Evolutionary conservation across 2,113 vertebrate genomes (phyloP).

Genomic region (Euleptes europaea): DNA sequence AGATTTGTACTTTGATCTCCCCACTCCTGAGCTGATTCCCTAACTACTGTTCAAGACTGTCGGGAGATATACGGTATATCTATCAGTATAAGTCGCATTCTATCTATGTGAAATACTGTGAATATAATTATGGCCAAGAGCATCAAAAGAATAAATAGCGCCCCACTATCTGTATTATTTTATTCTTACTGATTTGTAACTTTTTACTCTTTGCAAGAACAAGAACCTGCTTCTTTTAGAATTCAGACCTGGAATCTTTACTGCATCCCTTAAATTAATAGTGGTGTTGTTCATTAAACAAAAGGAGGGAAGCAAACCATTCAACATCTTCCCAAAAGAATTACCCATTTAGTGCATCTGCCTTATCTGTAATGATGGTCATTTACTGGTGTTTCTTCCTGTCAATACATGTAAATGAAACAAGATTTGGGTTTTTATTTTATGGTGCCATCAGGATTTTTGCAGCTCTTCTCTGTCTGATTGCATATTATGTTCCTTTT

Average conservation of each 20-base stretch:
- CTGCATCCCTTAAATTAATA: slow-evolving; percentile 59
- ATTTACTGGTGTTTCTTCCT: slow-evolving; percentile 24
- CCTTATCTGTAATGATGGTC: slow-evolving; percentile 26
- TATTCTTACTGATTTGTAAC: background rate
- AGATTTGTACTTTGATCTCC: too few species aligned
- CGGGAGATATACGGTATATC: too few species aligned
- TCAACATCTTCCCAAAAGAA: slow-evolving; percentile 10
- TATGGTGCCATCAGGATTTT: slow-evolving; percentile 46
- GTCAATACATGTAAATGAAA: slow-evolving; percentile 43
- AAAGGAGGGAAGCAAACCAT: slow-evolving; percentile 23
- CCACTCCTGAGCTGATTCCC: too few species aligned
- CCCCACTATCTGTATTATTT: background rate
- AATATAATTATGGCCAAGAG: background rate
- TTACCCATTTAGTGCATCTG: slow-evolving; percentile 26
- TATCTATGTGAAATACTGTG: background rate
- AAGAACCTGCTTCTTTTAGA: background rate
- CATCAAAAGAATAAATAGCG: background rate
- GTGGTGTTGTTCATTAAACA: slow-evolving; percentile 31
- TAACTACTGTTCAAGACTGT: too few species aligned
- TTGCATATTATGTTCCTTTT: slow-evolving; percentile 44
- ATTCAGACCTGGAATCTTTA: slow-evolving; percentile 25
- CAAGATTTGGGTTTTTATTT: slow-evolving; percentile 48
- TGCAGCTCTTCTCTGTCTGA: slow-evolving; percentile 49
- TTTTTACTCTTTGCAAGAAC: background rate
- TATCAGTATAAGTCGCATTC: background rate